phyloP scores from a whole-genome alignment of 1,140 invertebrate species.

The Dreissena polymorpha region DNA sequence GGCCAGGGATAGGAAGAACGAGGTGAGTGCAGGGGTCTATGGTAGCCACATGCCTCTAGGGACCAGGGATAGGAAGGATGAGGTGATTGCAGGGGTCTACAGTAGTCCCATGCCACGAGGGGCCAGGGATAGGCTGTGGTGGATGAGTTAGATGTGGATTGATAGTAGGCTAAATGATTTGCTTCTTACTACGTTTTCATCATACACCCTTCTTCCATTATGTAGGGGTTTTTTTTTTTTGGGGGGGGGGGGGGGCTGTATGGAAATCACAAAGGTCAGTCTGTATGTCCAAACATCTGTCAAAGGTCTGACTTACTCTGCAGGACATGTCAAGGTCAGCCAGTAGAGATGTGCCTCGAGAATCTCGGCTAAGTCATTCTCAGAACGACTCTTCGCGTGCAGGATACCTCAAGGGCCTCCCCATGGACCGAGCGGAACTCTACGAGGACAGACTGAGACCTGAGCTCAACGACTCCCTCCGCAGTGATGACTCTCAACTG shows the following conservation, averaged over 20 bases:
- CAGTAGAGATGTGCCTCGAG: not conserved
- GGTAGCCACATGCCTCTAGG: not conserved
- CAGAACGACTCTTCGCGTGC: not conserved
- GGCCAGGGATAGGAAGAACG: constrained; percentile 16
- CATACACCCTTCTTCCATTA: no score
- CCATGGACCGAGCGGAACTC: constrained; percentile 39
- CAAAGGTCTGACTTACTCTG: no score
- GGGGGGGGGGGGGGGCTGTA: no score
- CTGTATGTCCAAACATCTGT: no score
- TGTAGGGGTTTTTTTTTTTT: no score
- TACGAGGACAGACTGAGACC: constrained; percentile 6
- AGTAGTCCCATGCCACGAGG: constrained; percentile 66
- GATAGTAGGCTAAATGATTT: no score
- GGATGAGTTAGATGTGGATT: no score
- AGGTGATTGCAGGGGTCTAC: constrained; percentile 71
- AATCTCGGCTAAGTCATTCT: not conserved
- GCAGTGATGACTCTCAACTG: constrained; percentile 39
- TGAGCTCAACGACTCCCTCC: not conserved
- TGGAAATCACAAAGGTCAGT: no score
- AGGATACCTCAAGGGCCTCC: not conserved
- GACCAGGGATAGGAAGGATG: not conserved
- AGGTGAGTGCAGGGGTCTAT: constrained; percentile 1
- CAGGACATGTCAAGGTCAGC: not conserved
- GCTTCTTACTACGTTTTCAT: no score
- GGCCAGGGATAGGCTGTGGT: not conserved